Conservation (phyloP, 2,797 vertebrate species). For the Miichthys miiuy region DNA sequence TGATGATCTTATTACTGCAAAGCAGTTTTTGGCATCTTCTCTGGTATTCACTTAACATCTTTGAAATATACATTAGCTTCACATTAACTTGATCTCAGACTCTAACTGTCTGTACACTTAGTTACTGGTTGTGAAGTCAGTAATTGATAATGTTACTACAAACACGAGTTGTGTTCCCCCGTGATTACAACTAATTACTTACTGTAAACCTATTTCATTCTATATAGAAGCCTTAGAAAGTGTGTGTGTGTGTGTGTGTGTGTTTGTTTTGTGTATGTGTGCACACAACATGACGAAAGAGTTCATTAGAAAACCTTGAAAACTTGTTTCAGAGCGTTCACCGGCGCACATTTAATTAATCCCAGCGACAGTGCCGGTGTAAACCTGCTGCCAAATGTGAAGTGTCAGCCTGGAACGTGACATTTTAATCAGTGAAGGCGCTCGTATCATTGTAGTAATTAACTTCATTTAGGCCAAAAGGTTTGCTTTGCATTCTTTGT, state of each 20-base stretch:
- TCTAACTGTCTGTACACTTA: too few species aligned
- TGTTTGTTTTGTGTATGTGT: background rate
- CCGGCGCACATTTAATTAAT: constrained; percentile 1
- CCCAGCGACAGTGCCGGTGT: background rate
- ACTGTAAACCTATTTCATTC: background rate
- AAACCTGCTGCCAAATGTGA: background rate
- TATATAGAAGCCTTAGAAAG: background rate
- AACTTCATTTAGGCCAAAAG: background rate
- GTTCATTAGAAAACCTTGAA: background rate
- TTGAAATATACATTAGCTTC: background rate
- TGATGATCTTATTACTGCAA: constrained; percentile 4
- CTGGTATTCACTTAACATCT: background rate
- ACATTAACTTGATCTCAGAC: too few species aligned
- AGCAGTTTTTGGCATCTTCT: background rate
- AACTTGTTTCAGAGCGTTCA: background rate
- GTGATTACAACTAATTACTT: background rate
- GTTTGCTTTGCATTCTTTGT: background rate
- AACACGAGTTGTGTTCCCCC: background rate
- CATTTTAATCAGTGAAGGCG: background rate
- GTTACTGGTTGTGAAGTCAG: too few species aligned
- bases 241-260: too few species aligned
- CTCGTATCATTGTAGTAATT: background rate
- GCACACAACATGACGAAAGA: background rate
- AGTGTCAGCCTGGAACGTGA: background rate
- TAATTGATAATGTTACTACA: background rate